Evolutionary conservation across 2,888 invertebrate species (phyloP), one percentile per base, ranked within the genome.

Genomic region (Dinocampus coccinellae): DNA sequence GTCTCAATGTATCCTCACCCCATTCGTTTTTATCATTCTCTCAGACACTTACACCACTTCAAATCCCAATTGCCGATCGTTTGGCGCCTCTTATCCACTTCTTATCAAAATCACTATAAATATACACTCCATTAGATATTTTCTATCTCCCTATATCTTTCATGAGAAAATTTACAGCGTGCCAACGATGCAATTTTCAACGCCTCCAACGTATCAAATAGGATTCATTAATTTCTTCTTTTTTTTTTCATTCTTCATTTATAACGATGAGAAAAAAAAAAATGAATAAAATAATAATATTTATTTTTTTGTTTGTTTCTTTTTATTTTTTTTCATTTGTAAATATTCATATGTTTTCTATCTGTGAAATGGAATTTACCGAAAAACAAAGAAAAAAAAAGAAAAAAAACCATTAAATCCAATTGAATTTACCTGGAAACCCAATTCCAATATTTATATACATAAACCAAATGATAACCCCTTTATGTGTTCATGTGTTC

Each of bases 21-120:
- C 26, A 11, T 42, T 24, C 22, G 3, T 26, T 16, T 42, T 42
- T 2, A 63, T 47, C 55, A 1, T 16, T 47, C 6, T 47, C 16
- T 47, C 47, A n/a, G 7, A 3, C n/a, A 3, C n/a, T 20, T 7
- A n/a, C 47, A 39, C 16, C 47, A 47, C 47, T 47, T 16, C 47
- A 47, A 47, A 47, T 76, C 77, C 75, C 76, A 82, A 82, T 82
- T 80, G 81, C 78, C 73, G 62, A 47, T 73, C 76, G 74, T 74
- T 81, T 78, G 78, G 79, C 80, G 62, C 73, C 75, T 74, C 74
- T 79, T 79, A 80, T 80, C 82, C 75, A 61, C 73, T 75, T 72
- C 77, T 82, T 81, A 82, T 82, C 79, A 57, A 16, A 55, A 7
- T 16, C 47, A 47, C 47, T 20, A 68, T 53, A 52, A 61, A 71